Evolutionary conservation across 1,140 invertebrate genomes (phyloP), one percentile per base, ranked within the genome.

Genomic region (Ceratitis capitata): DNA sequence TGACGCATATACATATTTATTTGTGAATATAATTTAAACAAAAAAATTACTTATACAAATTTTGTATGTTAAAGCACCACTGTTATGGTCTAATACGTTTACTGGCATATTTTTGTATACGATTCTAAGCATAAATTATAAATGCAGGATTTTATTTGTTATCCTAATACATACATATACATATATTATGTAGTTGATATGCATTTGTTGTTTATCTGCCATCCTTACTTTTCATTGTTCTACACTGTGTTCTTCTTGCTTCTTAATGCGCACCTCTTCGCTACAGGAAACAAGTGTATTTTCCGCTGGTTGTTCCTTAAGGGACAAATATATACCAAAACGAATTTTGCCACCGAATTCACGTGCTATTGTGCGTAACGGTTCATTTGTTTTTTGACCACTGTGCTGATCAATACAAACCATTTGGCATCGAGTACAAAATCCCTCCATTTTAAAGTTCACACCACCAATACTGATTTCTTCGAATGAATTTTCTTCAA

Each of bases 351-450:
- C 96, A 86, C 93, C 92, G 88, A 96, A 95, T 86, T 94, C 93
- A 88, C 94, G 93, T 4, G 95, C 94, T 85, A 98, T 94, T 5
- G 97, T 96, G 85, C 95, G 93, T n/a, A 99, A 92, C 3, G 97
- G 97, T 92, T 98, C 97, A 1, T 95, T 93, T 16, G 96, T 96
- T 88, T 96, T 96, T 88, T 95, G 90, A 1, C 96, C 97, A 16
- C 95, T 97, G 16, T 93, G 92, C 93, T 98, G 98, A 92, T 98
- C 95, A 85, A 98, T 96, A 88, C 97, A 98, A 69, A 99, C 95
- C 96, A 98, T 98, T 92, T 98, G 97, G 92, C 98, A 99, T 84
- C 98, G 94, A 12, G 94, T 95, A 89, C 98, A 99, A 47, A 94
- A 93, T 2, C 96, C 96, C 87, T 95, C 94, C 61, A 95, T 94